Evolutionary conservation across 2,888 invertebrate genomes (phyloP), one percentile per base, ranked within the genome.

Genomic region (Napeogenes sylphis): DNA sequence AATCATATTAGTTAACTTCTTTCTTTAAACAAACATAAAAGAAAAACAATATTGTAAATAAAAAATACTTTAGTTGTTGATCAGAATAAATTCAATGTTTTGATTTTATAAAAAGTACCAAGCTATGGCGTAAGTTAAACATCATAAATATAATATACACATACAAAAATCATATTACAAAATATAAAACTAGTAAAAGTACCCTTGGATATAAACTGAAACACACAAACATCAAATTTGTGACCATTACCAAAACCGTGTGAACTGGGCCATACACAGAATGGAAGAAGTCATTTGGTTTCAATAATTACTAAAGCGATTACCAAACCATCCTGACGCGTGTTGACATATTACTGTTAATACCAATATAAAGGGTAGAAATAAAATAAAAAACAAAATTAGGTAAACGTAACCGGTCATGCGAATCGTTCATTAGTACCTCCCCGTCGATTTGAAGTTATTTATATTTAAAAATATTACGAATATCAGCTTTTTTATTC

Each of bases 371-470:
- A 74, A 71, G 73, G 79, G 81, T 81, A 82, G 82, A 84, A 84
- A 84, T 63, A 69, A 73, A 71, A 68, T 68, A 69, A 73, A 76
- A 83, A 82, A 83, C 84, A 83, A 86, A 85, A 75, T 83, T 82
- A 81, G 73, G 80, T 77, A 79, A 82, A 81, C 75, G 78, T 77
- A 75, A 74, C 56, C 72, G 79, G 81, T 82, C 90, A 90, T 90
- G 90, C 90, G 80, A 90, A 89, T 84, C 82, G 77, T 73, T 79
- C 89, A 90, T 90, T 90, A 90, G 84, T 73, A 74, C 68, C 85
- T 83, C 82, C 86, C 83, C 87, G 88, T 88, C 87, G 88, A 87
- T 90, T 90, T 90, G 85, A 87, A 87, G 87, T 87, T 87, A 89
- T 88, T 87, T 89, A 85, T 84, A 84, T 82, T 81, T 82, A 84